Evolutionary conservation across 2,797 vertebrate genomes (phyloP), one percentile per base, ranked within the genome.

Genomic region (Esox lucius): DNA sequence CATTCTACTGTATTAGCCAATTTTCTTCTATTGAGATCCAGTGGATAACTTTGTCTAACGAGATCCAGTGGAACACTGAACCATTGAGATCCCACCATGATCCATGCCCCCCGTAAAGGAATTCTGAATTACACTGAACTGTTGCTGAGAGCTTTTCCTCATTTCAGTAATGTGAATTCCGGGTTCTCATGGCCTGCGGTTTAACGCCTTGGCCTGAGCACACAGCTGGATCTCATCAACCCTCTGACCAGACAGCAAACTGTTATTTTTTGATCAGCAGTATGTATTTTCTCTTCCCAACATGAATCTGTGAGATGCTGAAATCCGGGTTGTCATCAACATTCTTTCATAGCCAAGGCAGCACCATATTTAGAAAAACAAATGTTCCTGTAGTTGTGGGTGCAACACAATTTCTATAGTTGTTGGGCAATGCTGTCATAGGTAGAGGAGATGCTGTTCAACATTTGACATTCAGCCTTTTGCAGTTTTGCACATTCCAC

Each of bases 181-280:
- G 79, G 83, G 86, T 91, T 90, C 89, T 88, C 90, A 91, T 86
- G 81, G 81, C 76, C 85, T 83, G 74, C 86, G 91, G 90, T 92
- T 90, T 87, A 70, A 71, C 78, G 70, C 84, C 83, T 91, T 90
- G 91, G 90, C 89, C 71, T 77, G 65, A 0, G 74, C 80, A 42
- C 84, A 83, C 93, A 93, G 92, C 91, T 94, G 92, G 91, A 83
- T 94, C 92, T 93, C 78, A 87, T 91, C 78, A 83, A 79, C 86
- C 80, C 81, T 89, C 80, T 85, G 39, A 78, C 79, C 75, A 88
- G 79, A 85, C 78, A 82, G 67, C 69, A 87, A 65, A 85, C 84
- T 5, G 49, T 53, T 81, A 0, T 71, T 49, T 83, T 59, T 61
- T 75, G 81, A 89, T 81, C 71, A 75, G 74, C 64, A 22, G n/a